Base-by-base conservation (phyloP, 2,113 vertebrate genomes). In the Malurus cyaneus region DNA sequence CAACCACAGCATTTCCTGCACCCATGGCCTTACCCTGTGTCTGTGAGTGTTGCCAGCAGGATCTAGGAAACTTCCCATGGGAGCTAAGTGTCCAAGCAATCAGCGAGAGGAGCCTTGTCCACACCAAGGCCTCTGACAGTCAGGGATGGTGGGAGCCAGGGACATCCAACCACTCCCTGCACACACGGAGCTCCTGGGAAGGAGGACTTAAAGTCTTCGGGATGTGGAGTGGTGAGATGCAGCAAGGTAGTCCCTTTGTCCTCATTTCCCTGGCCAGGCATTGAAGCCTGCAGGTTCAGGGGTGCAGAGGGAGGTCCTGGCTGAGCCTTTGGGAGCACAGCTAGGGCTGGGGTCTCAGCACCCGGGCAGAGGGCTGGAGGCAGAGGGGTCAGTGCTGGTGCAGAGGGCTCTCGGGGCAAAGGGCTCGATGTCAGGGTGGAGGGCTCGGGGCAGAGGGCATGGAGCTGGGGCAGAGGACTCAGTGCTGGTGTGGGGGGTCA, bases 21-120 rank as follows among this genome's bases (percentile, higher is more conserved):
- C 44, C 26, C 2, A 2, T 28, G 74, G 76, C 44, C 6, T 41
- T 57, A 66, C n/a, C 28, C 26, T 1, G 0, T 23, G 24, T 46
- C 42, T 61, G 54, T 36, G 25, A 41, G 14, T 28, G 3, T 21
- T 47, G 77, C 72, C 52, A 11, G 2, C 0, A 0, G 1, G 25
- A 47, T 26, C 3, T 34, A 41, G 41, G 28, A 44, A 47, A 64
- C 8, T 34, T 42, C 67, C 60, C 3, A 0, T 0, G 2, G 32
- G 17, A 60, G 6, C 25, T 9, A 24, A 19, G 26, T 5, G 3
- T 56, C 67, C 29, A 5, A 18, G 44, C 0, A 0, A 26, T 59
- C 57, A 76, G 57, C 0, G 0, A 57, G 44, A 25, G 49, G 12
- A 71, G 18, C 52, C 23, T 42, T 31, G 19, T 52, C 12, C 19